Evolutionary conservation across 2,888 invertebrate species (phyloP).

Genomic region (Pseudococcus longispinus): DNA sequence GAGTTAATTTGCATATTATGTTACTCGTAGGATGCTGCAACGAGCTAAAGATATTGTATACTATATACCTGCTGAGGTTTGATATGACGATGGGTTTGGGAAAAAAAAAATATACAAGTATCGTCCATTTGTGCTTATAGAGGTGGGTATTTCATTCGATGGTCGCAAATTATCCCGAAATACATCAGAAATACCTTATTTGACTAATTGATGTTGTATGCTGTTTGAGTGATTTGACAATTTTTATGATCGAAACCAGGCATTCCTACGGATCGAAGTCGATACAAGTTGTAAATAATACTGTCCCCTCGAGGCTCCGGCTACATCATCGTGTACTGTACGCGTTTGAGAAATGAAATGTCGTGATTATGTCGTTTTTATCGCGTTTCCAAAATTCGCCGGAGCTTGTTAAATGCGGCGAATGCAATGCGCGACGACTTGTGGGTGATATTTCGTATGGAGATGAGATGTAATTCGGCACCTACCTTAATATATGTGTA

Average conservation of each 20-base stretch:
- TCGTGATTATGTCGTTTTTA: not conserved
- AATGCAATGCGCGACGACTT: not conserved
- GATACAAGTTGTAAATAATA: constrained; percentile 15
- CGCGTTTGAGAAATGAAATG: not conserved
- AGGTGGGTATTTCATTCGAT: not conserved
- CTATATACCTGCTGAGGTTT: not conserved
- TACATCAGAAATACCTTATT: constrained; percentile 31
- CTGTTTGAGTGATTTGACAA: constrained; percentile 1
- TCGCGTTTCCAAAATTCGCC: not conserved
- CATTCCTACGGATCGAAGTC: not conserved
- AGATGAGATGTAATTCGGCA: constrained; percentile 14
- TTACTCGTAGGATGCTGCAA: constrained; percentile 22
- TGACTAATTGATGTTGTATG: constrained; percentile 40
- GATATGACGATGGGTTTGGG: not conserved
- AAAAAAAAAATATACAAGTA: not conserved
- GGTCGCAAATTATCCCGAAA: constrained; percentile 9
- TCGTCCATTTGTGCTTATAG: not conserved
- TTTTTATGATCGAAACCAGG: constrained; percentile 27
- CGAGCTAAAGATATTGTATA: not conserved
- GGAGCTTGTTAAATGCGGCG: not conserved
- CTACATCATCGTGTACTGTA: not conserved
- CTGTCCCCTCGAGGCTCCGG: not conserved
- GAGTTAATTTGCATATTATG: constrained; percentile 44
- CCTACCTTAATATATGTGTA: not conserved
- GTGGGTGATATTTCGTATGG: not conserved